Base-by-base conservation (phyloP, 35 echinoderm and acorn worm species). In the Holothuria glaberrima region DNA sequence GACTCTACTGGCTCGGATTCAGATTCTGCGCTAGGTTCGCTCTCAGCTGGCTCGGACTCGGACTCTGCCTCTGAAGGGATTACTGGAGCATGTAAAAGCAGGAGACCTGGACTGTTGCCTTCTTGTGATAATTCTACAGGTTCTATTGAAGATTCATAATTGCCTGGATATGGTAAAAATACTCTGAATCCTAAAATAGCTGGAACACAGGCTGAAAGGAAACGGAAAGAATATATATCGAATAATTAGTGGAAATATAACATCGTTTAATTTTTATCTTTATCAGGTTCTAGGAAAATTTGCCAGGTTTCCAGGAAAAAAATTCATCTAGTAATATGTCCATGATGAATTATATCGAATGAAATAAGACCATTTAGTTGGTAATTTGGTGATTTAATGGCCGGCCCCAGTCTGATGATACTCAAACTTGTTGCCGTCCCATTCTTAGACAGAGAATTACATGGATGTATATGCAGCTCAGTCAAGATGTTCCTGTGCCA, bases 151-250 rank as follows among this genome's bases (percentile, higher is more conserved):
- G 71, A 75, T 21, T 75, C 71, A 14, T 34, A 34, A 12, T 24
- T 35, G 32, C 26, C 26, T 73, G 70, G 70, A 33, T 32, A 22
- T 38, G 71, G 71, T 9, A 75, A 0, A 19, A 9, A 14, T 14
- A 54, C 50, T 54, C 0, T 16, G 34, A 75, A 48, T 29, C 71
- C 71, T 21, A 75, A 75, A 75, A n/a, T 75, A 41, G 34, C 32
- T 32, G 71, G 71, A 17, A 75, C 71, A 75, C 71, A 75, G 12
- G 71, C 71, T 75, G 31, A 19, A 75, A 38, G 34, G 44, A 38
- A 34, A 31, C 20, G 1, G 14, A 75, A 31, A 75, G 22, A 10
- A 69, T 13, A 27, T 18, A 25, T 3, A 69, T 69, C 25, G 18
- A 17, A 10, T 30, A 67, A 46, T 14, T 54, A 17, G 12, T 0